phyloP scores from a whole-genome alignment of 2,797 vertebrate genomes.

The Pipistrellus nathusii region DNA sequence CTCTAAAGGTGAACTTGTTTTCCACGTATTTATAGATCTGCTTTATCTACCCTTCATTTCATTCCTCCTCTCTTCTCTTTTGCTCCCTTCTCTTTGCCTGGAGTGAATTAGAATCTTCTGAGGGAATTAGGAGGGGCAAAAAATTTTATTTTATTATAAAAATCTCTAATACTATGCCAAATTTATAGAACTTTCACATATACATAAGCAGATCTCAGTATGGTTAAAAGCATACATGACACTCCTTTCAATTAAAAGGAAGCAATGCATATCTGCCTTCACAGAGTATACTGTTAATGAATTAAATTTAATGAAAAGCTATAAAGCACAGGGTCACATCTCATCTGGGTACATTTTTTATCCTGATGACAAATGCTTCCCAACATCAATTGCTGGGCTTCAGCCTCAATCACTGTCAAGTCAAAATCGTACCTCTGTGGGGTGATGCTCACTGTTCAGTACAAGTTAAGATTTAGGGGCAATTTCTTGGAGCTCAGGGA shows the following conservation, averaged over 20 bases:
- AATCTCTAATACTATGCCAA: neutral
- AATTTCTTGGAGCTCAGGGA: slow-evolving; percentile 48
- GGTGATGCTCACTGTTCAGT: slow-evolving; percentile 30
- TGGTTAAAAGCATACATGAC: neutral
- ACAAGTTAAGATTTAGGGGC: slow-evolving; percentile 58
- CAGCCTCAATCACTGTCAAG: neutral
- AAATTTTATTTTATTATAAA: neutral
- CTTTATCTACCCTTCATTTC: neutral
- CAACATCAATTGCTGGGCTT: neutral
- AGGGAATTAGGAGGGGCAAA: neutral
- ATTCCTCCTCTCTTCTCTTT: neutral
- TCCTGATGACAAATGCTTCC: neutral
- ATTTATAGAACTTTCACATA: neutral
- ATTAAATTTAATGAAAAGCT: neutral
- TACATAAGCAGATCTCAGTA: neutral
- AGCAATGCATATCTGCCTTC: neutral
- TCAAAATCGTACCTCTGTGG: neutral
- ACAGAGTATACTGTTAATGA: neutral
- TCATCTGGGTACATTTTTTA: neutral
- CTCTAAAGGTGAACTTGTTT: neutral
- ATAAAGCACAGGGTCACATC: neutral
- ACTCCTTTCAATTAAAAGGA: slow-evolving; percentile 9
- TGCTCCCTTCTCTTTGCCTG: neutral
- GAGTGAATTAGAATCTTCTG: neutral
- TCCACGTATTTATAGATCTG: neutral